These are phyloP conservation scores for Anguilla pacifica DNA, from an alignment of 2,797 vertebrate species.

Conservation along the genomic window DNA sequence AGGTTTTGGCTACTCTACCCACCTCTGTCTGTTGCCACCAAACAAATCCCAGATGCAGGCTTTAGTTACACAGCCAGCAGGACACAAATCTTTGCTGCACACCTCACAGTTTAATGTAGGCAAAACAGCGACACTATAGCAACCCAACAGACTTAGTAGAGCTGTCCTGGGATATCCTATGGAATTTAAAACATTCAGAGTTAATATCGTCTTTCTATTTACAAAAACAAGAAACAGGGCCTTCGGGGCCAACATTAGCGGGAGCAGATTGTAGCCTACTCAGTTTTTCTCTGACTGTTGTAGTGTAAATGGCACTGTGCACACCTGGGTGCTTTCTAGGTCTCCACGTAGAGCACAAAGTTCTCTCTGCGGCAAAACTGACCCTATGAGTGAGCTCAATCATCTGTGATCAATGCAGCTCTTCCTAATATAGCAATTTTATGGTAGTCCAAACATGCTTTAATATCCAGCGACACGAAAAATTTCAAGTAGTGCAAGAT, in stretches of 20 bases:
- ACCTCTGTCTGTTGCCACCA: no score
- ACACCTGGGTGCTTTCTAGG: background rate
- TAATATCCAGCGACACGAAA: background rate
- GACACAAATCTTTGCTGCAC: background rate
- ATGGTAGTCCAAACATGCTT: background rate
- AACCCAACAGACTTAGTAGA: background rate
- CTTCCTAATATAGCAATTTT: background rate
- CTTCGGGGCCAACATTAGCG: background rate
- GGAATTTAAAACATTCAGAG: background rate
- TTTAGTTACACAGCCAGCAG: background rate
- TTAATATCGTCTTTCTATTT: background rate
- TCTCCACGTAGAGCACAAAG: background rate
- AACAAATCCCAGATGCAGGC: background rate
- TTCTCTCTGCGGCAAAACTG: background rate
- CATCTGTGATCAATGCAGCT: background rate
- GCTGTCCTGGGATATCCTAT: background rate
- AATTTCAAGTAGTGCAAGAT: background rate
- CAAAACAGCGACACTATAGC: no score
- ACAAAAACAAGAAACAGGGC: background rate
- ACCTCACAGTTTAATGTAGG: background rate
- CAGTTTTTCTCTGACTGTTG: background rate
- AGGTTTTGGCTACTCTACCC: no score
- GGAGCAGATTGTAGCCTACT: background rate
- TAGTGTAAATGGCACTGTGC: background rate
- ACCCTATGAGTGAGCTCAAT: background rate